phyloP scores from a whole-genome alignment of 1,140 invertebrate genomes.

The Brachionus rubens region DNA sequence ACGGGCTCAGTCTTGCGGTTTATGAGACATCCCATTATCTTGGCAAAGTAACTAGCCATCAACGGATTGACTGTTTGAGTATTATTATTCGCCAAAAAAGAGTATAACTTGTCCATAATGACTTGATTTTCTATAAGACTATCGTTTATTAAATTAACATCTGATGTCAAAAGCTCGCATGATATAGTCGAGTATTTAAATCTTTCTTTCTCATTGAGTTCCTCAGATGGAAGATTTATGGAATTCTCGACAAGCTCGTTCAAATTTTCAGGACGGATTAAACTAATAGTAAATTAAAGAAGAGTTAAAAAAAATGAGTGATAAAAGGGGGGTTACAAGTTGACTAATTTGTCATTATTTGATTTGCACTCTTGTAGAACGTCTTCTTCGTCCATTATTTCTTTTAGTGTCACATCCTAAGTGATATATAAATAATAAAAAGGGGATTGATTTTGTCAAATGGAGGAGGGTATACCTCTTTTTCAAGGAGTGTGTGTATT shows the following conservation, averaged over 20 bases:
- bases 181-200: constrained; percentile 88
- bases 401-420: constrained; percentile 81
- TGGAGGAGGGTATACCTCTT: constrained; percentile 64
- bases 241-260: constrained; percentile 79
- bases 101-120: constrained; percentile 77
- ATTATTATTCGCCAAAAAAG: constrained; percentile 70
- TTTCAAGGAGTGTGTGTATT: constrained; percentile 71
- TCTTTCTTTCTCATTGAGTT: constrained; percentile 71
- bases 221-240: constrained; percentile 75
- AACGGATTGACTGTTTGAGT: constrained; percentile 84
- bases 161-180: constrained; percentile 85
- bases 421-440: constrained; percentile 51
- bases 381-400: constrained; percentile 87
- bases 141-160: constrained; percentile 79
- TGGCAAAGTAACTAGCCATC: constrained; percentile 90
- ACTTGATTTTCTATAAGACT: constrained; percentile 73
- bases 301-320: constrained; percentile 20
- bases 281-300: constrained; percentile 65
- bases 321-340: constrained; percentile 72
- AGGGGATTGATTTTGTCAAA: neutral
- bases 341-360: constrained; percentile 82
- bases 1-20: constrained; percentile 74
- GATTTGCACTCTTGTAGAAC: constrained; percentile 90
- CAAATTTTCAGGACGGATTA: constrained; percentile 76
- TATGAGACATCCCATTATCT: constrained; percentile 81